A percentile compares a stretch with the other conserved stretches of the same genome.
phyloP scores from a whole-genome alignment of 1,140 invertebrate species.

The Drosophila guanche region DNA sequence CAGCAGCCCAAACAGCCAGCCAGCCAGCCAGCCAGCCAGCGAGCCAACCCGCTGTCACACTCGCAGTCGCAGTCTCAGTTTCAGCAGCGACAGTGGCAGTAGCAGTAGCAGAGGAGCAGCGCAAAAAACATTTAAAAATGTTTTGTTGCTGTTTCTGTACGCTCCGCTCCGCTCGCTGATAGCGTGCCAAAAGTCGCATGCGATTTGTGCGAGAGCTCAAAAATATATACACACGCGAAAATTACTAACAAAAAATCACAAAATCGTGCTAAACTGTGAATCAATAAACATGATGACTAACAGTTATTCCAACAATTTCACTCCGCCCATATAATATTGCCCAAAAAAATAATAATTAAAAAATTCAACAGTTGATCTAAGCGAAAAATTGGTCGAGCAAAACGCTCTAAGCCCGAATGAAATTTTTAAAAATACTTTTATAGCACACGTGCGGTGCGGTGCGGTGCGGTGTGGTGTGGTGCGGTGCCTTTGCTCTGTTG shows the following conservation, averaged over 20 bases:
- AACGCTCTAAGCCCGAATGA: conserved; percentile 2
- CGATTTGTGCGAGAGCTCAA: conserved; percentile 38
- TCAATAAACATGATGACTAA: conserved; percentile 53
- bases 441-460: conserved; percentile 30
- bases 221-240: conserved; percentile 25
- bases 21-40: conserved; percentile 19
- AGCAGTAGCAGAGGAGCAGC: conserved; percentile 18
- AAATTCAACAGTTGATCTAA: conserved; percentile 6
- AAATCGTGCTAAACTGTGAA: conserved; percentile 67
- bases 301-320: conserved; percentile 3
- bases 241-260: conserved; percentile 52
- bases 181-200: conserved; percentile 62
- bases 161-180: conserved; percentile 40
- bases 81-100: conserved; percentile 15
- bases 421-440: conserved; percentile 22
- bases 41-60: conserved; percentile 2
- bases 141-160: conserved; percentile 41
- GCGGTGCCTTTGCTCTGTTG: not conserved
- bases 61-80: conserved; percentile 10
- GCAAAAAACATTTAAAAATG: conserved; percentile 66
- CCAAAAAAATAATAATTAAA: no score
- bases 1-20: conserved; percentile 28
- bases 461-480: conserved; percentile 1
- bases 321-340: not conserved
- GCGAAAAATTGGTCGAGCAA: conserved; percentile 9